Conservation (phyloP, 2,797 vertebrate species). For the Scomberomorus guttatus region DNA sequence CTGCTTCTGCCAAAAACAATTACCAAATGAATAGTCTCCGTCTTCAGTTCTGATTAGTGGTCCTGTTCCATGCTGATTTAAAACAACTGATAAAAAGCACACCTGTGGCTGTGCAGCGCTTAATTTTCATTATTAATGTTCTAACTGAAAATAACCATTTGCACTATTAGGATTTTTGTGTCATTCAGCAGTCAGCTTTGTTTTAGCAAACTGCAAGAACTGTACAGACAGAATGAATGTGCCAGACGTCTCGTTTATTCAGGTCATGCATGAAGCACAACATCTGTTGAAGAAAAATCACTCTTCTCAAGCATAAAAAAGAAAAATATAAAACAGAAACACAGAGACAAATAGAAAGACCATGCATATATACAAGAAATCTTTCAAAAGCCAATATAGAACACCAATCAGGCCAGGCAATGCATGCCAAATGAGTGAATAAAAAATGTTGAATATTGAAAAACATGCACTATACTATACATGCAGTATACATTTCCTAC, state of each 20-base stretch:
- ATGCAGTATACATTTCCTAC: constrained; percentile 29
- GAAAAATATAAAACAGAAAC: background rate
- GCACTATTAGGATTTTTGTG: constrained; percentile 5
- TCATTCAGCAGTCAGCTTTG: constrained; percentile 5
- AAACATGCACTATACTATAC: constrained; percentile 19
- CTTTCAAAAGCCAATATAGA: constrained; percentile 12
- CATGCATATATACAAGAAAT: background rate
- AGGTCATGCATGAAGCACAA: constrained; percentile 18
- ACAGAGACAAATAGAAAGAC: background rate
- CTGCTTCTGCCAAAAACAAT: constrained; percentile 26
- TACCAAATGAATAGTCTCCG: background rate
- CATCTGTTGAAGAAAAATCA: background rate
- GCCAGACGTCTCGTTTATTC: background rate
- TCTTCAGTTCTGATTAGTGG: constrained; percentile 12
- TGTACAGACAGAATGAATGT: constrained; percentile 2
- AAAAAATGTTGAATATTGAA: background rate
- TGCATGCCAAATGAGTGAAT: background rate
- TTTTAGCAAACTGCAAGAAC: constrained; percentile 19
- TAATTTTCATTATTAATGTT: constrained; percentile 18
- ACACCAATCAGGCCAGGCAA: background rate
- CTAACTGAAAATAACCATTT: constrained; percentile 9
- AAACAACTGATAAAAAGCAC: constrained; percentile 35
- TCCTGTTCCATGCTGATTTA: constrained; percentile 13
- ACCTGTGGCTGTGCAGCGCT: constrained; percentile 31
- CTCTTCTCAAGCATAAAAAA: constrained; percentile 2